Evolutionary conservation across 1,140 invertebrate species (phyloP).

Genomic region (Onthophagus taurus): DNA sequence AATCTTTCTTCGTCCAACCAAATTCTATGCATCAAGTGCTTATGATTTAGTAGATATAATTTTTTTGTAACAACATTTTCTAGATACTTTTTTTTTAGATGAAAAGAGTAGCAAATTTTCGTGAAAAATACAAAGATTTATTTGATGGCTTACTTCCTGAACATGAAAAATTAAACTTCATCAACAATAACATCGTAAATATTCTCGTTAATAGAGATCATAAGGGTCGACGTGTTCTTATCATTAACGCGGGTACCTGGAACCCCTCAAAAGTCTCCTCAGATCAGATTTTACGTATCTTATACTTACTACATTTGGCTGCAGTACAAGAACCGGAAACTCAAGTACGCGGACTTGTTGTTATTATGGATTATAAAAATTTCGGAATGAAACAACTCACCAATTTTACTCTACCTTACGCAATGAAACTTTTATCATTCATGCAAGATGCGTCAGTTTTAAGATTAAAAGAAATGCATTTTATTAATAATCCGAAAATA

Average conservation of each 20-base stretch:
- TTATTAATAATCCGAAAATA: slow-evolving; percentile 51
- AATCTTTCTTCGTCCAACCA: slow-evolving; percentile 63
- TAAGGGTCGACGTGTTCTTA: slow-evolving; percentile 22
- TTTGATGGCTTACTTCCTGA: slow-evolving; percentile 53
- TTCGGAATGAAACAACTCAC: slow-evolving; percentile 39
- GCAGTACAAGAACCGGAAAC: slow-evolving; percentile 39
- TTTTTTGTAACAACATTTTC: neutral
- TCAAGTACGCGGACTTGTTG: slow-evolving; percentile 39
- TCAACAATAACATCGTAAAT: slow-evolving; percentile 62
- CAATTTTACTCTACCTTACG: slow-evolving; percentile 39
- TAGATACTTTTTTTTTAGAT: slow-evolving; percentile 41
- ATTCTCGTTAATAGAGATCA: slow-evolving; percentile 35
- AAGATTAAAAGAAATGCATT: slow-evolving; percentile 49
- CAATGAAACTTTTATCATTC: slow-evolving; percentile 36
- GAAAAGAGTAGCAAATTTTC: slow-evolving; percentile 63
- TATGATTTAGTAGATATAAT: slow-evolving; percentile 49
- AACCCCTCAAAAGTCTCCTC: slow-evolving; percentile 35
- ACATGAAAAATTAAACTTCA: slow-evolving; percentile 53
- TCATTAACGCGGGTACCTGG: slow-evolving; percentile 23
- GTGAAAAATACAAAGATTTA: slow-evolving; percentile 52
- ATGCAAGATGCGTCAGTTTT: slow-evolving; percentile 50
- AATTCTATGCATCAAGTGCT: slow-evolving; percentile 68
- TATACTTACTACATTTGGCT: slow-evolving; percentile 36
- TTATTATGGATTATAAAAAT: slow-evolving; percentile 40
- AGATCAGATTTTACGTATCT: slow-evolving; percentile 40